phyloP scores from a whole-genome alignment of 2,888 invertebrate species.

The Acleris emargana region DNA sequence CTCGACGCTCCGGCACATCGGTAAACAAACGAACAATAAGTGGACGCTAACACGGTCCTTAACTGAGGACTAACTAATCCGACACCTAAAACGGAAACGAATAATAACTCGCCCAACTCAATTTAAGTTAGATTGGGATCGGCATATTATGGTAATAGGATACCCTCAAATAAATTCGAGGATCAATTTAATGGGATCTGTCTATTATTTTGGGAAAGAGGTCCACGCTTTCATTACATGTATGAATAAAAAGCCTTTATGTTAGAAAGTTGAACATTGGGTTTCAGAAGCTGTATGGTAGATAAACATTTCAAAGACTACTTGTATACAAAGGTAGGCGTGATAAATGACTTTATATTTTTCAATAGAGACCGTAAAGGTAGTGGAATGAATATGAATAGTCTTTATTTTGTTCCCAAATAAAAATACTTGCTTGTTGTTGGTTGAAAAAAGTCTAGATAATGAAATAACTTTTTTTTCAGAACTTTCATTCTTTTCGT shows the following conservation, averaged over 20 bases:
- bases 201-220: background rate
- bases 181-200: slow-evolving; percentile 4
- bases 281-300: background rate
- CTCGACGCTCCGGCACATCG: background rate
- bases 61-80: slow-evolving; percentile 6
- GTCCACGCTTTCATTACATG: background rate
- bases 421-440: too few relatives aligned
- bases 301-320: background rate
- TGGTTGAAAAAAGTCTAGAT: too few relatives aligned
- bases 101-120: slow-evolving; percentile 20
- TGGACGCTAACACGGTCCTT: background rate
- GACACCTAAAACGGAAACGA: slow-evolving; percentile 20
- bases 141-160: slow-evolving; percentile 17
- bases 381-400: too few relatives aligned
- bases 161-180: slow-evolving; percentile 11
- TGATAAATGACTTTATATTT: background rate
- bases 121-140: slow-evolving; percentile 20
- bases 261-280: background rate
- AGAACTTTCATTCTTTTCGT: too few relatives aligned
- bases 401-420: too few relatives aligned
- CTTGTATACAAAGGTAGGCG: background rate
- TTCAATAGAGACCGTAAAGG: too few relatives aligned
- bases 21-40: slow-evolving; percentile 12
- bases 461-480: too few relatives aligned
- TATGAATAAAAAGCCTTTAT: background rate